These are phyloP conservation scores for Goniozus legneri DNA, from an alignment of 1,140 invertebrate genomes.

Conservation along the genomic window DNA sequence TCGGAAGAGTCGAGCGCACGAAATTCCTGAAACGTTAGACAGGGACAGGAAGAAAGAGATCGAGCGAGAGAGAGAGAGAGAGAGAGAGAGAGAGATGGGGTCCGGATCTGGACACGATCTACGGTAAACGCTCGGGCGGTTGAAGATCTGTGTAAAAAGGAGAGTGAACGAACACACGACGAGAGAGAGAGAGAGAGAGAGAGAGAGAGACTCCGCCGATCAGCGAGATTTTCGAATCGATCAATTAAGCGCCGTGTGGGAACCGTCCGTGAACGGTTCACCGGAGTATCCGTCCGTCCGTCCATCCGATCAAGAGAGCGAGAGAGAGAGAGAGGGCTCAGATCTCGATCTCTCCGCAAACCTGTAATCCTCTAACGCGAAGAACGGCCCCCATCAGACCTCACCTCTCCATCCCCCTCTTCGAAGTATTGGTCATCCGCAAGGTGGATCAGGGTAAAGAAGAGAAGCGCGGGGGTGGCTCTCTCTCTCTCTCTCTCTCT, in stretches of 20 bases:
- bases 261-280: slow-evolving; percentile 40
- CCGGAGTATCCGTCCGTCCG: slow-evolving; percentile 36
- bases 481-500: slow-evolving; percentile 24
- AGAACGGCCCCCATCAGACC: slow-evolving; percentile 23
- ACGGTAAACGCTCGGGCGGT: slow-evolving; percentile 32
- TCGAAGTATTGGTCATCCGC: background rate
- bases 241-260: slow-evolving; percentile 56
- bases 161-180: slow-evolving; percentile 16
- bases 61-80: slow-evolving; percentile 19
- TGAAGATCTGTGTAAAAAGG: slow-evolving; percentile 20
- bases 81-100: slow-evolving; percentile 7
- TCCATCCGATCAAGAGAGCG: slow-evolving; percentile 38
- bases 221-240: slow-evolving; percentile 54
- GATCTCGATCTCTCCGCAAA: slow-evolving; percentile 52
- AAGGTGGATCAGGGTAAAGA: background rate
- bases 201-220: slow-evolving; percentile 47
- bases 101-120: slow-evolving; percentile 29
- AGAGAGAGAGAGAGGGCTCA: slow-evolving; percentile 43
- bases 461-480: slow-evolving; percentile 8
- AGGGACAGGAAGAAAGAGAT: too few relatives aligned
- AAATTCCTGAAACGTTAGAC: too few relatives aligned
- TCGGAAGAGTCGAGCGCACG: too few relatives aligned
- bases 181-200: slow-evolving; percentile 15
- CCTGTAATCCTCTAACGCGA: slow-evolving; percentile 43
- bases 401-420: slow-evolving; percentile 15